These are phyloP conservation scores for Thalassarche chlororhynchos DNA, from an alignment of 2,113 vertebrate species.

Conservation along the genomic window DNA sequence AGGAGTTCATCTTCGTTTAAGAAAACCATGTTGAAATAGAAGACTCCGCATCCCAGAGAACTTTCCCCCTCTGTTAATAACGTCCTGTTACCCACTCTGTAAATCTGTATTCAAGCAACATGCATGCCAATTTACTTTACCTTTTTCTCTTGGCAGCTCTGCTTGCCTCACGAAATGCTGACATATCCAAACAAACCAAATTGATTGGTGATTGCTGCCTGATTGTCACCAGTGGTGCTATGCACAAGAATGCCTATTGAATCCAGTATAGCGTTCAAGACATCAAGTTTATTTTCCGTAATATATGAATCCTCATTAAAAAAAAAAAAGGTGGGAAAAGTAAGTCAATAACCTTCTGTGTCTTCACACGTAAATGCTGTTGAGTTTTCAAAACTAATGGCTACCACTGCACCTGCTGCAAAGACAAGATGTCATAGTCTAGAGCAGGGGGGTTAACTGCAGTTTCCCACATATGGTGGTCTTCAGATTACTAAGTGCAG, in stretches of 20 bases:
- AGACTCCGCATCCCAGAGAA: not conserved
- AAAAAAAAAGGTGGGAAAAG: not conserved
- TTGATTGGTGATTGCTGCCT: not conserved
- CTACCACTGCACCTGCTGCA: not conserved
- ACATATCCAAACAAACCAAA: not conserved
- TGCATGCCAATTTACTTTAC: not conserved
- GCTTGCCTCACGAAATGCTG: not conserved
- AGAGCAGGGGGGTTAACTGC: not conserved
- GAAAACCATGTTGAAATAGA: not conserved
- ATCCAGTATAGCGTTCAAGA: not conserved
- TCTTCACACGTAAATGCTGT: not conserved
- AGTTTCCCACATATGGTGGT: not conserved
- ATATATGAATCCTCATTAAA: not conserved
- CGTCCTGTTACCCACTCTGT: not conserved
- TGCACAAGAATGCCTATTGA: not conserved
- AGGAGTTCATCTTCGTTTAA: not conserved
- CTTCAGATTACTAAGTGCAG: not conserved
- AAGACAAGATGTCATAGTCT: not conserved
- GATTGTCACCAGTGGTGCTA: not conserved
- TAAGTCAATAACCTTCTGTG: not conserved
- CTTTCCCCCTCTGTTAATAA: not conserved
- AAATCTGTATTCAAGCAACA: not conserved
- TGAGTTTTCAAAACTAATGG: not conserved
- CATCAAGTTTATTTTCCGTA: not conserved
- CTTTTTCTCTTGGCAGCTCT: not conserved